Evolutionary conservation across 2,113 vertebrate species (phyloP).

Genomic region (Vulpes ferrilata): DNA sequence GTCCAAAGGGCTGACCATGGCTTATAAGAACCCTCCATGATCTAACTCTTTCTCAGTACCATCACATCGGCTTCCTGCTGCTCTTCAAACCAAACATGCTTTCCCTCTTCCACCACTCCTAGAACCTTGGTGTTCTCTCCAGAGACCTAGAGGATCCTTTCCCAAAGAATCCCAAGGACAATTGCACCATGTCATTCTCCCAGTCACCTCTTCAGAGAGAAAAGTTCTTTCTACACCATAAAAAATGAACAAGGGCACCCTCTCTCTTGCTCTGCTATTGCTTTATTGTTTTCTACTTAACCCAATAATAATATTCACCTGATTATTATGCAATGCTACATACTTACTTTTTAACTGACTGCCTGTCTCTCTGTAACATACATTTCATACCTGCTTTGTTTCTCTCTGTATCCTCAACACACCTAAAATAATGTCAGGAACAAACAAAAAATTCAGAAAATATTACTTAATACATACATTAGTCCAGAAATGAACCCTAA

Average conservation of each 20-base stretch:
- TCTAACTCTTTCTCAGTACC: background rate
- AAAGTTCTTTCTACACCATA: background rate
- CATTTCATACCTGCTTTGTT: background rate
- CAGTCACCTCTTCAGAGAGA: background rate
- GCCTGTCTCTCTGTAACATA: background rate
- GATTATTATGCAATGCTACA: background rate
- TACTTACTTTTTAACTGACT: background rate
- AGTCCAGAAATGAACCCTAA: background rate
- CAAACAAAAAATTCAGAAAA: background rate
- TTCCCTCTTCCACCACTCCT: background rate
- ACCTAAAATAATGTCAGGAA: background rate
- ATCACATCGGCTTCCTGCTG: background rate
- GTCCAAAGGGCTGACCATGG: background rate
- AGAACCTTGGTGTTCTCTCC: background rate
- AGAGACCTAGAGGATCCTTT: background rate
- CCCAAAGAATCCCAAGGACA: background rate
- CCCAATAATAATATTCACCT: background rate
- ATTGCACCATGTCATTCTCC: background rate
- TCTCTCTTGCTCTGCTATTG: background rate
- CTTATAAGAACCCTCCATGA: background rate
- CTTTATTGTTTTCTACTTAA: background rate
- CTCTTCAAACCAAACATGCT: background rate
- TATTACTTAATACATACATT: background rate
- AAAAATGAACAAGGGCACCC: background rate
- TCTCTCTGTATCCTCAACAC: background rate